Conservation (phyloP, 2,888 invertebrate species). For the Drosophila colorata region DNA sequence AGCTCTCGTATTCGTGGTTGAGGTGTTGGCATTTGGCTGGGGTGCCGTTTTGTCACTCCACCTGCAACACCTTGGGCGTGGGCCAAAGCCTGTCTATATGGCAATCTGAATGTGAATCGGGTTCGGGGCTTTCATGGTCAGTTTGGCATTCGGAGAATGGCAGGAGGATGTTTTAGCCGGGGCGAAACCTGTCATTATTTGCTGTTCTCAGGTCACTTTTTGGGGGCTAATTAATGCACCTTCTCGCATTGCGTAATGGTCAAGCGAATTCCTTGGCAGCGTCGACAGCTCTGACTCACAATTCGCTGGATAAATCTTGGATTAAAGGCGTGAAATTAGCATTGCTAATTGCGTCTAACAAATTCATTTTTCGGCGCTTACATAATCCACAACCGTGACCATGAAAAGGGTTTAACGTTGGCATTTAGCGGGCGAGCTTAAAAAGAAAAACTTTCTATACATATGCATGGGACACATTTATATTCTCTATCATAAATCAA, state of each 20-base stretch:
- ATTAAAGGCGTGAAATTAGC: slow-evolving; percentile 58
- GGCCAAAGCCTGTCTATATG: slow-evolving; percentile 20
- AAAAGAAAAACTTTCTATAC: slow-evolving; percentile 2
- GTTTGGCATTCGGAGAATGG: slow-evolving; percentile 73
- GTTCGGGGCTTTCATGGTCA: slow-evolving; percentile 71
- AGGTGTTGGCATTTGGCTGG: slow-evolving; percentile 60
- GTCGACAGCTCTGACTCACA: slow-evolving; percentile 25
- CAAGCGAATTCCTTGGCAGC: slow-evolving; percentile 58
- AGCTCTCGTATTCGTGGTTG: slow-evolving; percentile 21
- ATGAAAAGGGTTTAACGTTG: slow-evolving; percentile 67
- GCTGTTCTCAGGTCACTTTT: slow-evolving; percentile 13
- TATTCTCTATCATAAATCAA: slow-evolving; percentile 14
- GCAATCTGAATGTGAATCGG: slow-evolving; percentile 8
- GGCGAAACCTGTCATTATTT: slow-evolving; percentile 57
- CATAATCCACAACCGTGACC: slow-evolving; percentile 77
- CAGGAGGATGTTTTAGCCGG: slow-evolving; percentile 60
- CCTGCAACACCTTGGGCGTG: slow-evolving; percentile 68
- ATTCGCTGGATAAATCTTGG: slow-evolving; percentile 26
- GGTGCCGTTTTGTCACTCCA: slow-evolving; percentile 75
- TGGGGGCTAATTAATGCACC: slow-evolving; percentile 55
- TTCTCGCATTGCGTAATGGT: slow-evolving; percentile 50
- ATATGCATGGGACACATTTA: neutral
- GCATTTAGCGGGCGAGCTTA: slow-evolving; percentile 11
- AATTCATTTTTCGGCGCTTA: slow-evolving; percentile 53
- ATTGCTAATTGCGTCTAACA: slow-evolving; percentile 54